These are phyloP conservation scores for Odontomachus brunneus DNA, from an alignment of 1,140 invertebrate species.

Conservation along the genomic window DNA sequence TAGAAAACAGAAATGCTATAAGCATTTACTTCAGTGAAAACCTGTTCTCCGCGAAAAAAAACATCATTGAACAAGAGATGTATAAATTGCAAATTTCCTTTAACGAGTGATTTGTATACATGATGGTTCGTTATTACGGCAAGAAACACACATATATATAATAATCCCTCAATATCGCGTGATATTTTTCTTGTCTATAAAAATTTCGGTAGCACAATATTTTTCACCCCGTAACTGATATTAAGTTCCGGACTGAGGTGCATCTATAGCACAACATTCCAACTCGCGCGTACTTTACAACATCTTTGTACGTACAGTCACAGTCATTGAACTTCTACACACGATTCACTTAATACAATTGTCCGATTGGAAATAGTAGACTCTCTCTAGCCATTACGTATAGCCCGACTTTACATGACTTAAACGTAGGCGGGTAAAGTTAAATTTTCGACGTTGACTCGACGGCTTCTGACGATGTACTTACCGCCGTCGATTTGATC, in stretches of 20 bases:
- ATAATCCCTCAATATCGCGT: conserved; percentile 48
- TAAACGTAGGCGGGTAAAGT: conserved; percentile 42
- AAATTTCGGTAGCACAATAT: conserved; percentile 65
- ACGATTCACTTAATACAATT: conserved; percentile 75
- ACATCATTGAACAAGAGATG: conserved; percentile 40
- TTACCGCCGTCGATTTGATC: conserved; percentile 77
- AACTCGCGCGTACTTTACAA: conserved; percentile 64
- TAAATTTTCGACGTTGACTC: conserved; percentile 57
- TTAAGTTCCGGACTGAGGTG: conserved; percentile 56
- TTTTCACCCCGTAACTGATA: conserved; percentile 64
- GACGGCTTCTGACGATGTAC: conserved; percentile 75
- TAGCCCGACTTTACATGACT: conserved; percentile 74
- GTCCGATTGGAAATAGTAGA: conserved; percentile 73
- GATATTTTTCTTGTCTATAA: conserved; percentile 63
- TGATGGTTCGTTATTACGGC: conserved; percentile 16
- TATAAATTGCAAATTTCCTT: conserved; percentile 61
- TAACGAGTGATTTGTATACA: conserved; percentile 61
- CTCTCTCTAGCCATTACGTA: conserved; percentile 71
- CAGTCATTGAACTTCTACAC: conserved; percentile 77
- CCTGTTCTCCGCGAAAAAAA: background rate
- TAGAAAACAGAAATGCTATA: conserved; percentile 41
- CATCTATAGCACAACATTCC: conserved; percentile 46
- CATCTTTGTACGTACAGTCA: conserved; percentile 78
- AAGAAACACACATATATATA: conserved; percentile 60
- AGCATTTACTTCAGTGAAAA: conserved; percentile 34